Percentiles rank a stretch among this genome's conserved stretches.
Conservation (phyloP, 1,140 invertebrate species). For the Wasmannia auropunctata region DNA sequence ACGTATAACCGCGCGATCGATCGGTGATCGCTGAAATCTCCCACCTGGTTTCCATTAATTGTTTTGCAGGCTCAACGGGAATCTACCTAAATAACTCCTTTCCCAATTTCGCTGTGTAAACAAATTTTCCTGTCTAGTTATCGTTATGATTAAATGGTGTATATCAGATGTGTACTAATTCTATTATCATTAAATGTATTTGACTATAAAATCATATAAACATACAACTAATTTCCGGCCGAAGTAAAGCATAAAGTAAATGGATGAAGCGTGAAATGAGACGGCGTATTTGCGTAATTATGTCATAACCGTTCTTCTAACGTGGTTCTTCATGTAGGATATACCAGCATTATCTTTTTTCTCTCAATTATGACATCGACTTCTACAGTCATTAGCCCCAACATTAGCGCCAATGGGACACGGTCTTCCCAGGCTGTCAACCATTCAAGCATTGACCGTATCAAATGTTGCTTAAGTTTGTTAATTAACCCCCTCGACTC, state of each 20-base stretch:
- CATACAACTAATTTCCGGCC: background rate
- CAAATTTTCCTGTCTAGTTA: background rate
- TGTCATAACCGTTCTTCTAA: slow-evolving; percentile 53
- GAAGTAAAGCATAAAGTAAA: background rate
- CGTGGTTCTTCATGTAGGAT: slow-evolving; percentile 18
- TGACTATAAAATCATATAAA: slow-evolving; percentile 20
- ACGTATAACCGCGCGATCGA: slow-evolving; percentile 17
- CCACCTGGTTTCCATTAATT: background rate
- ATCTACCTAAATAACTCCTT: background rate
- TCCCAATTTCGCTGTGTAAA: background rate
- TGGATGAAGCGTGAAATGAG: slow-evolving; percentile 46
- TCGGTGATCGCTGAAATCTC: slow-evolving; percentile 24
- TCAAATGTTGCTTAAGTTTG: slow-evolving; percentile 54
- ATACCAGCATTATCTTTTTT: slow-evolving; percentile 50
- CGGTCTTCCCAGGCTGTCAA: slow-evolving; percentile 58
- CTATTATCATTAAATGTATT: background rate
- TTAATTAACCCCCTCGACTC: slow-evolving; percentile 43
- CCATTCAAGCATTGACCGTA: slow-evolving; percentile 52
- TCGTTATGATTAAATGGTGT: background rate
- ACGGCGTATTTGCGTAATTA: slow-evolving; percentile 55
- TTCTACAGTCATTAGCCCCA: slow-evolving; percentile 53
- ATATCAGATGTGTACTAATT: background rate
- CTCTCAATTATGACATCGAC: slow-evolving; percentile 56
- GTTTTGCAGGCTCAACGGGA: background rate
- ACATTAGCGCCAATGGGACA: slow-evolving; percentile 53